Evolutionary conservation across 2,797 vertebrate genomes (phyloP).

Genomic region (Malurus splendens): DNA sequence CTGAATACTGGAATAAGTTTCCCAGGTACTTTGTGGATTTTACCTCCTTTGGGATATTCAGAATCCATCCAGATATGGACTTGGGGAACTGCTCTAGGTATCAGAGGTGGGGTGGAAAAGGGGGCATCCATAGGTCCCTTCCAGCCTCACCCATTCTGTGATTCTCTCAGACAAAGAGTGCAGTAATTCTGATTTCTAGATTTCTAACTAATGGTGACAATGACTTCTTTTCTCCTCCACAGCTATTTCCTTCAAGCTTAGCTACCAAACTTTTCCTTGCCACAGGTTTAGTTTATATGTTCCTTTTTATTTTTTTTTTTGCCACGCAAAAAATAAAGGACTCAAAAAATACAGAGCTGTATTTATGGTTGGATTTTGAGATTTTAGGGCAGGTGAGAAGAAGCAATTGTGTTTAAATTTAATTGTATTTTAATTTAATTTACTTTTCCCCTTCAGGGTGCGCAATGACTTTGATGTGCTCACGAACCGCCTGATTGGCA

Average conservation of each 20-base stretch:
- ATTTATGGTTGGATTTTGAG: background rate
- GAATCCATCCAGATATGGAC: background rate
- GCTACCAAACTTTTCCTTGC: background rate
- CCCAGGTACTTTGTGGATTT: background rate
- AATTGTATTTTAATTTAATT: background rate
- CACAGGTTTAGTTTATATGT: background rate
- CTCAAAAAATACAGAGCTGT: fast-evolving
- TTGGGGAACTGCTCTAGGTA: background rate
- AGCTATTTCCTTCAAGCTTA: background rate
- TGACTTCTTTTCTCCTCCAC: background rate
- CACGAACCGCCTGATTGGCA: conserved; percentile 83
- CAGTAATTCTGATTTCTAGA: background rate
- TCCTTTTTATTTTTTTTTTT: no score
- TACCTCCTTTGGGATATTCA: background rate
- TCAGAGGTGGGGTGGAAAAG: background rate
- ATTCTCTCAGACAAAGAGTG: background rate
- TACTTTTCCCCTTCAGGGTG: conserved; percentile 66
- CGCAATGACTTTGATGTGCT: conserved; percentile 87
- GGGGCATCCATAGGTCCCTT: background rate
- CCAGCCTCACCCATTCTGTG: background rate
- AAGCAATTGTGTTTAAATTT: background rate
- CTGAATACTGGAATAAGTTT: background rate
- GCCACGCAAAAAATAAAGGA: background rate
- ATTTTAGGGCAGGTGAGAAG: fast-evolving
- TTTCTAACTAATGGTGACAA: background rate